Evolutionary conservation across 2,113 vertebrate genomes (phyloP).

Genomic region (Cettia cetti): DNA sequence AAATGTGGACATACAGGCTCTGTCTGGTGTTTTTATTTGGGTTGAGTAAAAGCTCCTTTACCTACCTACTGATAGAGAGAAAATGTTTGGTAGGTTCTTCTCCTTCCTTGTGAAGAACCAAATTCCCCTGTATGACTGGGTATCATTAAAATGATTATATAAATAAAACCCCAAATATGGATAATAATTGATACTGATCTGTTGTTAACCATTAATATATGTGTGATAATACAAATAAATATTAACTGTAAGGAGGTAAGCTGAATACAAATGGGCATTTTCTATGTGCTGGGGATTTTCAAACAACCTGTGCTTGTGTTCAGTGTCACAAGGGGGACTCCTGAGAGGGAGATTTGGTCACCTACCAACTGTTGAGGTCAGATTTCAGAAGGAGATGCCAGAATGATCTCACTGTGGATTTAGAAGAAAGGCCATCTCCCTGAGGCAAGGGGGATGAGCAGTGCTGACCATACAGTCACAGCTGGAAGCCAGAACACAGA

Average conservation of each 20-base stretch:
- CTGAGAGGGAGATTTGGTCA: background rate
- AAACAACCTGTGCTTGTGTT: accelerated
- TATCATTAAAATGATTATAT: background rate
- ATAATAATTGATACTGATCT: background rate
- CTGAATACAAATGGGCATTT: background rate
- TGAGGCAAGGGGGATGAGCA: background rate
- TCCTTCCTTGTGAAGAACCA: background rate
- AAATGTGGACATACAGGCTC: background rate
- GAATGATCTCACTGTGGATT: background rate
- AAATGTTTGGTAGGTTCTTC: background rate
- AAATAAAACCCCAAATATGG: background rate
- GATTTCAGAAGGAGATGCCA: background rate
- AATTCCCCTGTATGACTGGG: background rate
- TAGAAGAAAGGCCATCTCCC: background rate
- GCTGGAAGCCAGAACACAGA: background rate
- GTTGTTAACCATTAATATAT: background rate
- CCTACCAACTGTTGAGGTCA: background rate
- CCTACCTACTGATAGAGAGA: background rate
- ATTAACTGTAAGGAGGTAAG: background rate
- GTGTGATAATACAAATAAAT: background rate
- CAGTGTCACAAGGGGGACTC: background rate
- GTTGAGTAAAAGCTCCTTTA: background rate
- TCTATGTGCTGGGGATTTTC: background rate
- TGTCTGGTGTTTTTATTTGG: background rate
- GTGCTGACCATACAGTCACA: background rate